Conservation (phyloP, 1,140 invertebrate genomes). For the Lanistes nyassanus region DNA sequence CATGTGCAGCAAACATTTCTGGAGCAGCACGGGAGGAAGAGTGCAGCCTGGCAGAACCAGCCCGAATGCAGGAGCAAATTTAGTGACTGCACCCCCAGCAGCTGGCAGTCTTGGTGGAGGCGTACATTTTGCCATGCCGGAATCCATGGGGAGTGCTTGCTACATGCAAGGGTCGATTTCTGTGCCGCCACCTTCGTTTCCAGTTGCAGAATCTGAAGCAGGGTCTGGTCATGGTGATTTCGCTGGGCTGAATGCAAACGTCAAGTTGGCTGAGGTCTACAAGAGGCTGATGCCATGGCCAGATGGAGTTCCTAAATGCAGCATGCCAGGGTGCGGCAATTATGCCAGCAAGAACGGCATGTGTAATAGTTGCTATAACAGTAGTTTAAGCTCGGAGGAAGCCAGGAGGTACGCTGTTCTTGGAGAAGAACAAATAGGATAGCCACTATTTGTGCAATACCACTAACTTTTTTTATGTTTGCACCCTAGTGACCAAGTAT, state of each 20-base stretch:
- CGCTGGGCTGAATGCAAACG: too few relatives aligned
- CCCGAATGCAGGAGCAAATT: too few relatives aligned
- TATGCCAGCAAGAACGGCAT: neutral
- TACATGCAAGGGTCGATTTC: neutral
- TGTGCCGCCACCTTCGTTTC: conserved; percentile 7
- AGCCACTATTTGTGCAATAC: neutral
- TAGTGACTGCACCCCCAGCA: too few relatives aligned
- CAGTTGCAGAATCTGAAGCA: neutral
- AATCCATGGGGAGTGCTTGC: too few relatives aligned
- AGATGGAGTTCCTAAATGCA: neutral
- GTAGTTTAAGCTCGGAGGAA: neutral
- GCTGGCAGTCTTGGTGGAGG: too few relatives aligned
- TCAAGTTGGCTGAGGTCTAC: too few relatives aligned
- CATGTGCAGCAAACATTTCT: conserved; percentile 46
- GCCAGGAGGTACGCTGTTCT: conserved; percentile 11
- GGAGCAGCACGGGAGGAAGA: neutral
- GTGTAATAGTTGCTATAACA: conserved; percentile 3
- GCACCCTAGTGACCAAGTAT: neutral
- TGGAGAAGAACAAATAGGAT: neutral
- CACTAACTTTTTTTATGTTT: neutral
- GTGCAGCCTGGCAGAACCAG: too few relatives aligned
- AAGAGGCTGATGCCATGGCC: too few relatives aligned
- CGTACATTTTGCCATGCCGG: too few relatives aligned
- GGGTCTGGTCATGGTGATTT: too few relatives aligned
- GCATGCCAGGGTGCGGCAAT: neutral